Evolutionary conservation across 2,797 vertebrate genomes (phyloP).

Genomic region (Leuciscus waleckii): DNA sequence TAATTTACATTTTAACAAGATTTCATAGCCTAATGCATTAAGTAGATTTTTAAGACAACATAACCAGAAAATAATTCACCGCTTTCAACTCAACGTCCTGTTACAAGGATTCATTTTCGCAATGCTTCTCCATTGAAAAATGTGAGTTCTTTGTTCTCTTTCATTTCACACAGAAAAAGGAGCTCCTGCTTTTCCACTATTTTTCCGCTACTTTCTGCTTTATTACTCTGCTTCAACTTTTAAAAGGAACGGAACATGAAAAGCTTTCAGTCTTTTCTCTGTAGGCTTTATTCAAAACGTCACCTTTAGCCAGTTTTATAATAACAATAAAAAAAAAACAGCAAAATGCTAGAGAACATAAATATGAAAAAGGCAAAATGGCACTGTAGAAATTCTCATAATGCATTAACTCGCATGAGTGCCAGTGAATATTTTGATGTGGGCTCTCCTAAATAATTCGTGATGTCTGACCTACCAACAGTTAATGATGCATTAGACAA

Average conservation of each 20-base stretch:
- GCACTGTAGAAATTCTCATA: conserved; percentile 14
- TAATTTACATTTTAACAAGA: conserved; percentile 5
- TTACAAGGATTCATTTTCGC: neutral
- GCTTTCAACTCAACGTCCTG: neutral
- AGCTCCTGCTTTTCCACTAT: neutral
- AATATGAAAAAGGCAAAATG: conserved; percentile 5
- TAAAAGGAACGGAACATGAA: conserved; percentile 23
- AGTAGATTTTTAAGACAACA: neutral
- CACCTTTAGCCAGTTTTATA: conserved; percentile 14
- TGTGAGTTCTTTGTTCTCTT: neutral
- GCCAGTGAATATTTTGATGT: neutral
- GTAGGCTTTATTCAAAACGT: conserved; percentile 46
- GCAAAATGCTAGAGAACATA: neutral
- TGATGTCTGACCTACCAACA: conserved; percentile 11
- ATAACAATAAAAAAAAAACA: conserved; percentile 2
- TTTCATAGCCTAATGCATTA: neutral
- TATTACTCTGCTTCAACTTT: conserved; percentile 1
- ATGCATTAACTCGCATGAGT: neutral
- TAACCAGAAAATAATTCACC: neutral
- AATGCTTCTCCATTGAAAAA: neutral
- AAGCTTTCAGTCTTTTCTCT: neutral
- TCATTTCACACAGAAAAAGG: neutral
- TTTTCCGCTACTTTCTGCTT: neutral
- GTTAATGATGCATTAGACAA: conserved; percentile 28
- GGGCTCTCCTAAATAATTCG: conserved; percentile 7